These are phyloP conservation scores for Betta splendens DNA, from an alignment of 2,797 vertebrate species.

Conservation along the genomic window DNA sequence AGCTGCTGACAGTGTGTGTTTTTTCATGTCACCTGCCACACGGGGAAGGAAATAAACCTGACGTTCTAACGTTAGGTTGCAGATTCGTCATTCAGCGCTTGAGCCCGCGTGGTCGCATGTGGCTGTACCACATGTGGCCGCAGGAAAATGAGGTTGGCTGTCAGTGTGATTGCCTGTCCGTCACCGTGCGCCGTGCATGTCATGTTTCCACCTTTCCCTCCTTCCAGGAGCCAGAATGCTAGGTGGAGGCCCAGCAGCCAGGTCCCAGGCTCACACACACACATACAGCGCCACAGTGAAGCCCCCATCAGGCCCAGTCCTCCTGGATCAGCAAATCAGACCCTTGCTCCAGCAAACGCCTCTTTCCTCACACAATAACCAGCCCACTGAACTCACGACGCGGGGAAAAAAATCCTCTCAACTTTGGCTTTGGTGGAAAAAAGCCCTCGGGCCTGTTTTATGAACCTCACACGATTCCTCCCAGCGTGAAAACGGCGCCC, in stretches of 20 bases:
- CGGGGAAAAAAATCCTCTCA: background rate
- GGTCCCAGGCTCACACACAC: background rate
- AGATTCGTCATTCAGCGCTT: too few species aligned
- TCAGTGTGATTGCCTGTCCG: constrained; percentile 28
- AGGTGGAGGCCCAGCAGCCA: background rate
- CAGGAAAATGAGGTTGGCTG: constrained; percentile 42
- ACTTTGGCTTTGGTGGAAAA: background rate
- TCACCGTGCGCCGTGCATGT: constrained; percentile 16
- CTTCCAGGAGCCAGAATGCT: constrained; percentile 18
- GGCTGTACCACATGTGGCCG: constrained; percentile 43
- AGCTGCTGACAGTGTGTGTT: constrained; percentile 12
- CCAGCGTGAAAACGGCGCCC: background rate
- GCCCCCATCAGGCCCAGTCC: too few species aligned
- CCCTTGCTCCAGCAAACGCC: too few species aligned
- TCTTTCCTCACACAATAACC: too few species aligned
- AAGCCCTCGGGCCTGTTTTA: background rate
- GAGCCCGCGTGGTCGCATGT: too few species aligned
- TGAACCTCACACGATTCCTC: background rate
- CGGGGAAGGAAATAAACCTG: too few species aligned
- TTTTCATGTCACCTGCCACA: background rate
- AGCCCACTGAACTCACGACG: too few species aligned
- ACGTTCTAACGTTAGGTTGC: too few species aligned
- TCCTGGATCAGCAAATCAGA: too few species aligned
- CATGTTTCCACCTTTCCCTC: constrained; percentile 16
- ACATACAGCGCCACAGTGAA: too few species aligned